These are phyloP conservation scores for Geothlypis trichas DNA, from an alignment of 2,113 vertebrate genomes.

Conservation along the genomic window DNA sequence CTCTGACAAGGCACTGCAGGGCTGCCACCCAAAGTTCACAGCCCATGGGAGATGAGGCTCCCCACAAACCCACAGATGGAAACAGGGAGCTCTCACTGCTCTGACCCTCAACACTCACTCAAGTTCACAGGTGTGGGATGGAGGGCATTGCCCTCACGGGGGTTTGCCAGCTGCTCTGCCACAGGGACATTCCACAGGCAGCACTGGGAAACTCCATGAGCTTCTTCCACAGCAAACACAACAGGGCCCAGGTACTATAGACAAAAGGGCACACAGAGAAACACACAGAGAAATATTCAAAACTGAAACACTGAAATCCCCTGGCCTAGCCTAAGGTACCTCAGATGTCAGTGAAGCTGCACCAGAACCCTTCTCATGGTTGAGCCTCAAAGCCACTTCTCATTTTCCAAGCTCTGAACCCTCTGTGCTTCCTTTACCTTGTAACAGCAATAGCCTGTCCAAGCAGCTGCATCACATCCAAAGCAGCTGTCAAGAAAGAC, in stretches of 20 bases:
- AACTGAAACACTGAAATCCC: neutral
- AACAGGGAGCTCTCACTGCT: neutral
- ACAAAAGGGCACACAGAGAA: neutral
- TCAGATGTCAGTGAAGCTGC: neutral
- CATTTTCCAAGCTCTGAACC: neutral
- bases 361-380: neutral
- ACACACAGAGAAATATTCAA: neutral
- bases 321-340: neutral
- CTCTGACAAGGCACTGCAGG: neutral
- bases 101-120: neutral
- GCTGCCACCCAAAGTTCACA: neutral
- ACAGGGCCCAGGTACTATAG: fast-evolving
- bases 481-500: neutral
- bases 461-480: neutral
- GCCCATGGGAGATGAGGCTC: neutral
- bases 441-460: neutral
- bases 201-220: neutral
- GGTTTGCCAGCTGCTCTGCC: neutral
- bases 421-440: neutral
- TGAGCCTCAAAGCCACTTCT: neutral
- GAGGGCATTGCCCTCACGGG: neutral
- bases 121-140: neutral
- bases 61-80: neutral
- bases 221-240: neutral
- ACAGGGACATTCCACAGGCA: neutral